Evolutionary conservation across 1,140 invertebrate genomes (phyloP).

Genomic region (Nasonia vitripennis): DNA sequence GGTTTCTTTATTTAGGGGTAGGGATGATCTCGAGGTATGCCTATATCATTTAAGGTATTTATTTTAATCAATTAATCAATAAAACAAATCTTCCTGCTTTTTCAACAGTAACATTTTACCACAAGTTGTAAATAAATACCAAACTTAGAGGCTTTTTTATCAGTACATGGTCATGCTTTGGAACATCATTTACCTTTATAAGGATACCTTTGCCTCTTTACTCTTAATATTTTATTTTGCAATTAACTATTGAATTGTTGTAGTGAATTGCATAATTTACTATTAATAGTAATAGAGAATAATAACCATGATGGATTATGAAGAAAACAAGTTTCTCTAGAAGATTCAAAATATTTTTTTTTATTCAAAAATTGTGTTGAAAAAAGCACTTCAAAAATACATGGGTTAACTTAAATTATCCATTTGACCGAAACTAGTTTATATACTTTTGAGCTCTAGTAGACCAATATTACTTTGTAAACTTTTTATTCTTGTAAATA

Average conservation of each 20-base stretch:
- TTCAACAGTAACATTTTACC: neutral
- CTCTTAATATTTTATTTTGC: slow-evolving; percentile 24
- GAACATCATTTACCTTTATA: slow-evolving; percentile 29
- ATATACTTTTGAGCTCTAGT: slow-evolving; percentile 10
- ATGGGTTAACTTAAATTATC: slow-evolving; percentile 18
- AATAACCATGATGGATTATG: neutral
- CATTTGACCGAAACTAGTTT: slow-evolving; percentile 1
- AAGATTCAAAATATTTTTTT: slow-evolving; percentile 4
- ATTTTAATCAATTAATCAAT: slow-evolving; percentile 23
- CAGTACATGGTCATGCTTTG: slow-evolving; percentile 23
- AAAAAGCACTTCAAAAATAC: slow-evolving; percentile 27
- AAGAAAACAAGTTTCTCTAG: slow-evolving; percentile 32
- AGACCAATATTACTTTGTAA: slow-evolving; percentile 26
- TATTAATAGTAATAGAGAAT: neutral
- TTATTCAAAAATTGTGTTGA: neutral
- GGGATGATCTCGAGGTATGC: slow-evolving; percentile 16
- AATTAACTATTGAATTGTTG: slow-evolving; percentile 6
- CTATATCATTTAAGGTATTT: slow-evolving; percentile 28
- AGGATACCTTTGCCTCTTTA: slow-evolving; percentile 2
- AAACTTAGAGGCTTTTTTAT: neutral
- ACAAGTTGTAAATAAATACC: slow-evolving; percentile 20
- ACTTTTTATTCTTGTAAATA: slow-evolving; percentile 31
- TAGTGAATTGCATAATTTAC: slow-evolving; percentile 14
- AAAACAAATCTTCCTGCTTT: neutral
- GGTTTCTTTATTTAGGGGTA: slow-evolving; percentile 15